Conservation (phyloP, 2,797 vertebrate genomes). For the Eospalax fontanierii region DNA sequence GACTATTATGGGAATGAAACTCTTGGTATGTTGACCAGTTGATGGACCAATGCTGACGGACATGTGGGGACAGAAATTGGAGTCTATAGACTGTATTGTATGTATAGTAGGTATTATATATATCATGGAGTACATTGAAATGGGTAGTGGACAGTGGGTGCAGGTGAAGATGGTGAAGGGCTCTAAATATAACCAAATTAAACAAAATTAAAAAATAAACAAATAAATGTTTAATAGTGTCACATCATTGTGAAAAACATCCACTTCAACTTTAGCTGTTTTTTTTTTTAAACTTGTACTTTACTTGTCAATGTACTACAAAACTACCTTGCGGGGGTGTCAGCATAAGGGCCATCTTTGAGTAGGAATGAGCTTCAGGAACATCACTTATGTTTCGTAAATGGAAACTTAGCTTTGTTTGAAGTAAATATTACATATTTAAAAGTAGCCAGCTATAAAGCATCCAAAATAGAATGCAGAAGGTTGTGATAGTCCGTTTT, state of each 20-base stretch:
- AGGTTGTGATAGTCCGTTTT: not conserved
- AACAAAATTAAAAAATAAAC: too few relatives aligned
- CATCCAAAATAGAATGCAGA: not conserved
- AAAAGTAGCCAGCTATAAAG: conserved; percentile 7
- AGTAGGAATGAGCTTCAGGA: not conserved
- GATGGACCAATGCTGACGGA: too few relatives aligned
- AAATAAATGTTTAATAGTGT: not conserved
- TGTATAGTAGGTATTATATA: too few relatives aligned
- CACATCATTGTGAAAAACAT: not conserved
- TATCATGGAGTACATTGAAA: too few relatives aligned
- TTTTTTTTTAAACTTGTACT: conserved; percentile 18
- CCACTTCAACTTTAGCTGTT: conserved; percentile 1
- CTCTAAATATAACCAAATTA: too few relatives aligned
- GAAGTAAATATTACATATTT: conserved; percentile 46
- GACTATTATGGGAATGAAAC: too few relatives aligned
- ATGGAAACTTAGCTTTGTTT: conserved; percentile 44
- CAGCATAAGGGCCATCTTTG: not conserved
- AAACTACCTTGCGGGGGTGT: not conserved
- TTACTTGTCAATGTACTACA: conserved; percentile 49
- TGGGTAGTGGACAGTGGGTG: too few relatives aligned
- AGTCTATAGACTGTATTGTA: too few relatives aligned
- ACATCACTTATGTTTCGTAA: conserved; percentile 15
- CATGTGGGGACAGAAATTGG: too few relatives aligned
- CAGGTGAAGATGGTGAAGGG: too few relatives aligned
- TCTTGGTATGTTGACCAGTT: too few relatives aligned